Evolutionary conservation across 1,140 invertebrate genomes (phyloP).

Genomic region (Yoshiicerus persimilis): DNA sequence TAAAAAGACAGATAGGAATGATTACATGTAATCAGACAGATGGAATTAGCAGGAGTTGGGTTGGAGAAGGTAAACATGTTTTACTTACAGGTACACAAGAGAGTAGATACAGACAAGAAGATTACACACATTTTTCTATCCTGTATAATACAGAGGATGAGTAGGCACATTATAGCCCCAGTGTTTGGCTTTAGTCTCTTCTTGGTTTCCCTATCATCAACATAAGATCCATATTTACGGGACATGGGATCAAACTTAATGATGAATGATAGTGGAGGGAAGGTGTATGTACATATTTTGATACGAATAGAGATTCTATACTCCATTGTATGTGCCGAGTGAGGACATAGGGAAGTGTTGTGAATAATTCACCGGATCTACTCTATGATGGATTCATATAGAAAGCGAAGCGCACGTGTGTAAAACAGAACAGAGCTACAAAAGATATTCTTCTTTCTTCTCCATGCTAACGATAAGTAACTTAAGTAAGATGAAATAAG

Average conservation of each 20-base stretch:
- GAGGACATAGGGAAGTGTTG: constrained; percentile 6
- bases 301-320: not conserved
- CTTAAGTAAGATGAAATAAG: not conserved
- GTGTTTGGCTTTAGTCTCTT: not conserved
- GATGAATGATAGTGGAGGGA: constrained; percentile 15
- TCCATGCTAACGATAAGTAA: not conserved
- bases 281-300: not conserved
- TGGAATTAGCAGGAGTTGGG: not conserved
- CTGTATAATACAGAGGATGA: not conserved
- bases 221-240: constrained; percentile 8
- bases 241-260: constrained; percentile 4
- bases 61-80: not conserved
- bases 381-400: constrained; percentile 21
- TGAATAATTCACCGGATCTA: constrained; percentile 27
- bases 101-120: not conserved
- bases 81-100: not conserved
- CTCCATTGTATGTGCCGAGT: not conserved
- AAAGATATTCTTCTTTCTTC: not conserved
- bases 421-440: not conserved
- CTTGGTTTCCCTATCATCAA: not conserved
- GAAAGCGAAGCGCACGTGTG: not conserved
- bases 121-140: not conserved
- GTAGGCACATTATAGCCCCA: not conserved
- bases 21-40: not conserved
- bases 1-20: not conserved